Percentiles rank a stretch among this genome's conserved stretches.
These are phyloP conservation scores for Epinephelus coioides DNA, from an alignment of 2,797 vertebrate genomes.

Conservation along the genomic window DNA sequence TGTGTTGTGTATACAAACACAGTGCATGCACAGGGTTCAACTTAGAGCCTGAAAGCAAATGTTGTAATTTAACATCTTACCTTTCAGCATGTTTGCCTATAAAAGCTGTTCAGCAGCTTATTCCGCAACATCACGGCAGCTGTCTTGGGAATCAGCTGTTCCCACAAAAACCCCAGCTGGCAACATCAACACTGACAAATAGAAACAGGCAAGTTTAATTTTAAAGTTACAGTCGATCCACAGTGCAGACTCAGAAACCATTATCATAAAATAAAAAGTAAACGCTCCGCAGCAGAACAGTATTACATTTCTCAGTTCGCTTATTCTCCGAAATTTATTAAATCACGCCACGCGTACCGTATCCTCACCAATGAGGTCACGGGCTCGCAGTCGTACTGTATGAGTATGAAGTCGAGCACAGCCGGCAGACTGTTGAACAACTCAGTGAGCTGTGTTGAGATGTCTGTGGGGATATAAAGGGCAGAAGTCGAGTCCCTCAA, in stretches of 20 bases:
- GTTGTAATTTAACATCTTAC: slow-evolving; percentile 64
- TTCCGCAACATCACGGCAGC: slow-evolving; percentile 51
- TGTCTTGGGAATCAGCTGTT: slow-evolving; percentile 68
- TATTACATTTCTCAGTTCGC: background rate
- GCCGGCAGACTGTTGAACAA: slow-evolving; percentile 34
- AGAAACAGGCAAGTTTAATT: slow-evolving; percentile 38
- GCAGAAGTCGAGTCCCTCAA: slow-evolving; percentile 69
- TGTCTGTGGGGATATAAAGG: slow-evolving; percentile 67
- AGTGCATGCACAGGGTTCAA: slow-evolving; percentile 29
- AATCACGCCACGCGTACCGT: background rate
- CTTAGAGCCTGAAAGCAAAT: slow-evolving; percentile 34
- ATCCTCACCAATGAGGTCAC: slow-evolving; percentile 6
- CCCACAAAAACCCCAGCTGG: slow-evolving; percentile 42
- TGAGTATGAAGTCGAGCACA: slow-evolving; percentile 18
- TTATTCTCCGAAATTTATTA: background rate
- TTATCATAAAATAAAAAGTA: background rate
- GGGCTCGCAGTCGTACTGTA: slow-evolving; percentile 18
- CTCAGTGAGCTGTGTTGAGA: slow-evolving; percentile 65
- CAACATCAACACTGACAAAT: slow-evolving; percentile 49
- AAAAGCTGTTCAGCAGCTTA: slow-evolving; percentile 56
- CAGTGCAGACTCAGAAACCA: background rate
- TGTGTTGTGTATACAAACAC: slow-evolving; percentile 47
- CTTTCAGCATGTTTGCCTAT: slow-evolving; percentile 59
- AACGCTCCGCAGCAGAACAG: background rate
- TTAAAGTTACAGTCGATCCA: slow-evolving; percentile 26